Base-by-base conservation (phyloP, 2,888 invertebrate species). In the Philereme transversata region DNA sequence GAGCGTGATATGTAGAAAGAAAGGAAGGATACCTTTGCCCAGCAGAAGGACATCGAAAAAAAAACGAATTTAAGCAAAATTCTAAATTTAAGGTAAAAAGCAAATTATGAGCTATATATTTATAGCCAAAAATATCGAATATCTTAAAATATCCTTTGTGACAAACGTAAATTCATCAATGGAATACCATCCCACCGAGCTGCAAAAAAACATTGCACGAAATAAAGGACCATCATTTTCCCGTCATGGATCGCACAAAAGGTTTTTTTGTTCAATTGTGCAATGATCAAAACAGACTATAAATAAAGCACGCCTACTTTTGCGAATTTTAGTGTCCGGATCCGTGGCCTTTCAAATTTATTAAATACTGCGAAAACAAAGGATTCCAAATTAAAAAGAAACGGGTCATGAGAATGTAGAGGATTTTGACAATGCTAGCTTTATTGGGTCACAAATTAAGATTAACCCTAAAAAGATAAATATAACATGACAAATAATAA, bases 261-360 rank as follows among this genome's bases (percentile, higher is more conserved):
- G 61, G 62, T 71, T 76, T 76, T n/a, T 76, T 75, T 70, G 68
- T 68, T 67, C 79, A 74, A 84, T 83, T 83, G 83, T 85, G 77
- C 78, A 82, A 77, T 78, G 79, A 86, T 87, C 87, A 88, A 78
- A 88, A 86, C 86, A 84, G 75, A 76, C 79, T 76, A 86, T 87
- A 88, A 88, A 89, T 87, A 86, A 83, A 80, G 79, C 82, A 86
- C 88, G 86, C 89, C 88, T 74, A 83, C 75, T 84, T 83, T 78
- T 72, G 67, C 68, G 68, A 69, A 77, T 70, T 68, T 65, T 68
- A 72, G 68, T 22, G 22, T 22, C 70, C 67, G 64, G 67, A 68
- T 70, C 67, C 65, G 40, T 50, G 34, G 38, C 47, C 51, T 54
- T 55, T 52, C 45, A 58, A 58, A 45, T 59, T 57, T 48, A 50